Percentiles rank a stretch among this genome's conserved stretches.
phyloP scores from a whole-genome alignment of 2,113 vertebrate genomes.

The Vulpes lagopus region DNA sequence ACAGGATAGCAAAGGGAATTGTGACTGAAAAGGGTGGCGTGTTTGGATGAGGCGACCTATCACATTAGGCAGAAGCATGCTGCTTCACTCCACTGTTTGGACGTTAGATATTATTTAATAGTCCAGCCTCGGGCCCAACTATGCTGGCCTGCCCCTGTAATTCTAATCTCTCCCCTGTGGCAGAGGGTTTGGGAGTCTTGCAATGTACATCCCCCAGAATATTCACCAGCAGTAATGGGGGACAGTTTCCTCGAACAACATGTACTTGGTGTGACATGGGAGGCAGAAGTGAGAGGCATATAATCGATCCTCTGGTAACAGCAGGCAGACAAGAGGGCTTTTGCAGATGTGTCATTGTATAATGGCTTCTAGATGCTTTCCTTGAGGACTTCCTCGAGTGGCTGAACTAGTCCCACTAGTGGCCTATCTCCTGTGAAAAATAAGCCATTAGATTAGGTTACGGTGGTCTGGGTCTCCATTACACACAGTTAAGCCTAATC shows the following conservation, averaged over 20 bases:
- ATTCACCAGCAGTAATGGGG: not conserved
- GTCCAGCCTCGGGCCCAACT: not conserved
- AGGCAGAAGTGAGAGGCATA: not conserved
- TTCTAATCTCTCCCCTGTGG: not conserved
- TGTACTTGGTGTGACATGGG: fast-evolving
- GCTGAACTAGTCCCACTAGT: not conserved
- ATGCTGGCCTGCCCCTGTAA: not conserved
- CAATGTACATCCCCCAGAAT: not conserved
- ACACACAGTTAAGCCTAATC: not conserved
- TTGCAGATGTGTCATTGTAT: not conserved
- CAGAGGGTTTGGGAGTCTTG: not conserved
- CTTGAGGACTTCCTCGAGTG: not conserved
- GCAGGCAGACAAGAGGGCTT: not conserved
- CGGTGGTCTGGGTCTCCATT: not conserved
- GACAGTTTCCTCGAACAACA: not conserved
- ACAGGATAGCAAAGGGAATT: not conserved
- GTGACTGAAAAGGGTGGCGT: not conserved
- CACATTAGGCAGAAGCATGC: not conserved
- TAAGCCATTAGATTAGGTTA: not conserved
- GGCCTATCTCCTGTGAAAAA: not conserved
- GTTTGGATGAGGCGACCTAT: not conserved
- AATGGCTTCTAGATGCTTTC: not conserved
- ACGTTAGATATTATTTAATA: not conserved
- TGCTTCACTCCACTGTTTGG: not conserved
- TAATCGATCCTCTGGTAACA: not conserved